phyloP scores from a whole-genome alignment of 1,140 invertebrate species.

The Cyclina sinensis region DNA sequence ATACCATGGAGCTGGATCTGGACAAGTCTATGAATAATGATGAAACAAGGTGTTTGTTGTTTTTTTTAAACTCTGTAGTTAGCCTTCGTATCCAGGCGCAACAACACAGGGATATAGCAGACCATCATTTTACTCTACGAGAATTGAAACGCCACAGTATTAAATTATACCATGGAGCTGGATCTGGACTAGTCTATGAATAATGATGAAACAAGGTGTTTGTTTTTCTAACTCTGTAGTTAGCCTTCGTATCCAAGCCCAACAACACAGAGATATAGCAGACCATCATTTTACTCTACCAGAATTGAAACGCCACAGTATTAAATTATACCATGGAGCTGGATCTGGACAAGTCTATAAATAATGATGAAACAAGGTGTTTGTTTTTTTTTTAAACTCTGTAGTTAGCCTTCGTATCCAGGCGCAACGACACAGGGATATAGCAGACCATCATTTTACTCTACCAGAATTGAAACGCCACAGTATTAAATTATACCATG shows the following conservation, averaged over 20 bases:
- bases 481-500: neutral
- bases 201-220: no score
- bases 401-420: neutral
- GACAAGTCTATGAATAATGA: no score
- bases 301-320: constrained; percentile 1
- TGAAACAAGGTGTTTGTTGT: no score
- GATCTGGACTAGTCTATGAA: neutral
- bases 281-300: neutral
- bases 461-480: constrained; percentile 8
- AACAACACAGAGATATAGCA: constrained; percentile 11
- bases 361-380: neutral
- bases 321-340: constrained; percentile 16
- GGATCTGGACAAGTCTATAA: neutral
- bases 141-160: constrained; percentile 3
- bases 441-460: constrained; percentile 14
- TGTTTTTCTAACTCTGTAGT: neutral
- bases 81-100: neutral
- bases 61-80: neutral
- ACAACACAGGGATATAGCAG: constrained; percentile 10
- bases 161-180: constrained; percentile 1
- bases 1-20: neutral
- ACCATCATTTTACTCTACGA: neutral
- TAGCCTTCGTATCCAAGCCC: constrained; percentile 5
- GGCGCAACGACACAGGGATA: neutral
- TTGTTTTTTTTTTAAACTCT: neutral